These are phyloP conservation scores for Leiothrix lutea DNA, from an alignment of 2,113 vertebrate genomes.

Conservation along the genomic window DNA sequence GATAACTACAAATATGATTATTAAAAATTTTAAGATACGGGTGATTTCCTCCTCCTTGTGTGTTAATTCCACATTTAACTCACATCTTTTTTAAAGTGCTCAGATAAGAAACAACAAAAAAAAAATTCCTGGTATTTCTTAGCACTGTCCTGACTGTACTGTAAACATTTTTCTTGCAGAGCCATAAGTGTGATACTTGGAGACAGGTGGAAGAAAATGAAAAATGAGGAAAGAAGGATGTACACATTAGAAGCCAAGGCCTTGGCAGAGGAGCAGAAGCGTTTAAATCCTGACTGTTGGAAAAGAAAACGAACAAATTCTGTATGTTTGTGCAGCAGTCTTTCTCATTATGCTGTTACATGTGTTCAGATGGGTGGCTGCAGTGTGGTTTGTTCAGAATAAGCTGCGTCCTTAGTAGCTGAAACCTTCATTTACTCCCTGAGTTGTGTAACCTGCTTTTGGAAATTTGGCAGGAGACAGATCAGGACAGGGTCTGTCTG, in stretches of 20 bases:
- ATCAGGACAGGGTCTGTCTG: not conserved
- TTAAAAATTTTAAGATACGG: not conserved
- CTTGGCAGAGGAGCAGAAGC: conserved; percentile 97
- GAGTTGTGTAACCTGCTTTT: not conserved
- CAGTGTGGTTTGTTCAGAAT: not conserved
- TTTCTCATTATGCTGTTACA: not conserved
- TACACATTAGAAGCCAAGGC: conserved; percentile 98
- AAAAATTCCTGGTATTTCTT: not conserved
- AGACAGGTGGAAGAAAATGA: conserved; percentile 99
- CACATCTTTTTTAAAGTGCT: not conserved
- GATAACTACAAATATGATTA: not conserved
- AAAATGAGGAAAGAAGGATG: conserved; percentile 93
- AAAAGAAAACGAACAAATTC: conserved; percentile 99
- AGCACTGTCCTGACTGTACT: not conserved
- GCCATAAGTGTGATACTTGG: conserved; percentile 99
- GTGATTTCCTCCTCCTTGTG: not conserved
- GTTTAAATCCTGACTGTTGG: conserved; percentile 99
- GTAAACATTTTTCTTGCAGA: conserved; percentile 77
- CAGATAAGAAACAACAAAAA: not conserved
- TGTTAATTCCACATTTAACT: not conserved
- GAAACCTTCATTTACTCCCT: not conserved
- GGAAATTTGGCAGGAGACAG: not conserved
- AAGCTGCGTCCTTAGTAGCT: not conserved
- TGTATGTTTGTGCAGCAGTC: conserved; percentile 69
- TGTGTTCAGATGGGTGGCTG: not conserved